Percentiles rank a stretch among this genome's conserved stretches.
phyloP scores from a whole-genome alignment of 1,140 invertebrate species.

The Trachymyrmex cornetzi region DNA sequence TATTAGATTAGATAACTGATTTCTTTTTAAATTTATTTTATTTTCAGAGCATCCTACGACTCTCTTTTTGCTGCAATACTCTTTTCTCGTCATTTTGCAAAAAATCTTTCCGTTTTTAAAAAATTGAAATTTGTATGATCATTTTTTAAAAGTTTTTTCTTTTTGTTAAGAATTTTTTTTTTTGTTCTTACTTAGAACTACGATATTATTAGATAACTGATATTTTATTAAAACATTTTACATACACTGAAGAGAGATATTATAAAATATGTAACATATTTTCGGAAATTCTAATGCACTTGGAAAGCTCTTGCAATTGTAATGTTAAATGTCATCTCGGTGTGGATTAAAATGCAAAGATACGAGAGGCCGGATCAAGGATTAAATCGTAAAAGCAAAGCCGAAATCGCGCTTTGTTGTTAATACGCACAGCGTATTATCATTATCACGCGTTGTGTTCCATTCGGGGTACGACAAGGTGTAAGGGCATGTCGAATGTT shows the following conservation, averaged over 20 bases:
- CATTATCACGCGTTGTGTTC: slow-evolving; percentile 69
- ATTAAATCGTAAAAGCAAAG: not conserved
- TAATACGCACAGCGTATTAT: slow-evolving; percentile 67
- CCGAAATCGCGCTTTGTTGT: not conserved
- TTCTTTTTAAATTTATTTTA: not conserved
- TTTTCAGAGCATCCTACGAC: not conserved
- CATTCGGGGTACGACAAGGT: slow-evolving; percentile 65
- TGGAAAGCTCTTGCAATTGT: not conserved
- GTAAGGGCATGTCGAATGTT: slow-evolving; percentile 76
- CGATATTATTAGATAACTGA: too few species aligned
- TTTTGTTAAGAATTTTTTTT: too few species aligned
- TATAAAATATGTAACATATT: slow-evolving; percentile 3
- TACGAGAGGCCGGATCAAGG: not conserved
- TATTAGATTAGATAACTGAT: not conserved
- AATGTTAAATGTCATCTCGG: not conserved
- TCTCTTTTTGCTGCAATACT: not conserved
- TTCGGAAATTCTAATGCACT: not conserved
- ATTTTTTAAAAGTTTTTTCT: not conserved
- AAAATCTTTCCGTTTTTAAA: too few species aligned
- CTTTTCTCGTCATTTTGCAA: not conserved
- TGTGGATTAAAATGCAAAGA: slow-evolving; percentile 4
- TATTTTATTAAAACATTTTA: not conserved
- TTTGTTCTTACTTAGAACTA: too few species aligned
- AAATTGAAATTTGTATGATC: too few species aligned
- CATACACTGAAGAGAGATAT: not conserved